Evolutionary conservation across 2,888 invertebrate species (phyloP).

Genomic region (Eugnorisma glareosa): DNA sequence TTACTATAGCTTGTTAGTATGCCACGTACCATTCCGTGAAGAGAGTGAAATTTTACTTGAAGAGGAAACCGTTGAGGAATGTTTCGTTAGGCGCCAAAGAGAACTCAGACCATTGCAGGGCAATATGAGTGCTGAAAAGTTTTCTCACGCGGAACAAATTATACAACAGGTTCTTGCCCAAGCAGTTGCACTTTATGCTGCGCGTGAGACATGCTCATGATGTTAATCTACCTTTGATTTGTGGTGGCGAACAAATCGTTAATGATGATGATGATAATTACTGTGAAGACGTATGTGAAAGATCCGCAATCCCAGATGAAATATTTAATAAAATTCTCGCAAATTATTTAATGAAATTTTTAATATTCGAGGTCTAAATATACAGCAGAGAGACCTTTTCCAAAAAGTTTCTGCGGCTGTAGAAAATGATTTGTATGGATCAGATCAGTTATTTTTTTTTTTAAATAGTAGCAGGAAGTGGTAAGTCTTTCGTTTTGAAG

Average conservation of each 20-base stretch:
- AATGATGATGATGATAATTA: no score
- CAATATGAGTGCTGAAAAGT: conserved; percentile 38
- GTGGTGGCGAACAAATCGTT: not conserved
- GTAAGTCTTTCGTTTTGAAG: conserved; percentile 15
- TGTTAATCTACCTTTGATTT: conserved; percentile 17
- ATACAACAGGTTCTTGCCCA: conserved; percentile 42
- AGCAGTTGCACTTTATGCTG: conserved; percentile 29
- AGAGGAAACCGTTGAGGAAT: conserved; percentile 55
- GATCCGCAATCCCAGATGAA: conserved; percentile 32
- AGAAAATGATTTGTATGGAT: conserved; percentile 21
- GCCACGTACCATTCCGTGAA: conserved; percentile 66
- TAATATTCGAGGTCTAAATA: conserved; percentile 40
- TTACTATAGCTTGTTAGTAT: conserved; percentile 59
- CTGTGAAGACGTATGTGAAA: not conserved
- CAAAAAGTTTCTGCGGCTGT: conserved; percentile 9
- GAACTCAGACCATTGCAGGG: conserved; percentile 36
- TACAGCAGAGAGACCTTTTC: conserved; percentile 41
- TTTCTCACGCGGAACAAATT: conserved; percentile 42
- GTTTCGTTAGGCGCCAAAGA: conserved; percentile 47
- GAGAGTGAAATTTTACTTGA: conserved; percentile 60
- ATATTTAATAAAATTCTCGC: no score
- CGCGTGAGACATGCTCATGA: conserved; percentile 36
- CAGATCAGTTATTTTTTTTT: conserved; percentile 19
- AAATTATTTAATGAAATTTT: no score
- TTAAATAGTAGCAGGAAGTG: conserved; percentile 13